A percentile compares a stretch with the other conserved stretches of the same genome.
These are phyloP conservation scores for Heliconius hortense DNA, from an alignment of 2,888 invertebrate genomes.

Conservation along the genomic window DNA sequence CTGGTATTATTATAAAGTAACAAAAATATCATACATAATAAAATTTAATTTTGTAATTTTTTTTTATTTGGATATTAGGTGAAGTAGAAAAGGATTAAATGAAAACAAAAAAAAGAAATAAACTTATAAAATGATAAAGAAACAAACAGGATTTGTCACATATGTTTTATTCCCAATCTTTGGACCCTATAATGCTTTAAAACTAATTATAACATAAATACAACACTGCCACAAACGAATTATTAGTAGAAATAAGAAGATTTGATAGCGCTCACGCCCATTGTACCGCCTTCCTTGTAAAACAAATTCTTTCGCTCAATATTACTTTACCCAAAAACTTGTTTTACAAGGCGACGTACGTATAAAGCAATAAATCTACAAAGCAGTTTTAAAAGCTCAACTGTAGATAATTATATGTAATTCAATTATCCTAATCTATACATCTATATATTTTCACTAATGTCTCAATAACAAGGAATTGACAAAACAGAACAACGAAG, in stretches of 20 bases:
- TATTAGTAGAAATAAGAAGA: slow-evolving; percentile 59
- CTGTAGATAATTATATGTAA: slow-evolving; percentile 64
- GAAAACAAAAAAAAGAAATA: slow-evolving; percentile 13
- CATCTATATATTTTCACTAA: slow-evolving; percentile 60
- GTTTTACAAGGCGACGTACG: slow-evolving; percentile 59
- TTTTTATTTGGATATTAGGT: neutral
- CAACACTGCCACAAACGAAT: slow-evolving; percentile 76
- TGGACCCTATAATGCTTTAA: slow-evolving; percentile 88
- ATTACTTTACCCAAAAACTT: slow-evolving; percentile 48
- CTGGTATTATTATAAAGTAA: neutral
- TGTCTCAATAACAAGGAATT: slow-evolving; percentile 59
- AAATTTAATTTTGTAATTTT: neutral
- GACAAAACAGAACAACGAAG: slow-evolving; percentile 47
- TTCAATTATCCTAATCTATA: slow-evolving; percentile 66
- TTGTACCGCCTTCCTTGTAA: slow-evolving; percentile 54
- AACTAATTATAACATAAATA: slow-evolving; percentile 82
- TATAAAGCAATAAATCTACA: slow-evolving; percentile 66
- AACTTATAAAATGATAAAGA: slow-evolving; percentile 52
- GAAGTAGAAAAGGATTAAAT: slow-evolving; percentile 15
- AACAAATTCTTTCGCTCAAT: slow-evolving; percentile 52
- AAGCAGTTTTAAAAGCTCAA: slow-evolving; percentile 72
- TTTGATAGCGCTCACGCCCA: slow-evolving; percentile 56
- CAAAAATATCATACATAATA: slow-evolving; percentile 3
- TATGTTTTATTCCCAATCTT: slow-evolving; percentile 88
- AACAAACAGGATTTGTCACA: slow-evolving; percentile 80